Evolutionary conservation across 2,113 vertebrate genomes (phyloP), one percentile per base, ranked within the genome.

Genomic region (Xiphorhynchus elegans): DNA sequence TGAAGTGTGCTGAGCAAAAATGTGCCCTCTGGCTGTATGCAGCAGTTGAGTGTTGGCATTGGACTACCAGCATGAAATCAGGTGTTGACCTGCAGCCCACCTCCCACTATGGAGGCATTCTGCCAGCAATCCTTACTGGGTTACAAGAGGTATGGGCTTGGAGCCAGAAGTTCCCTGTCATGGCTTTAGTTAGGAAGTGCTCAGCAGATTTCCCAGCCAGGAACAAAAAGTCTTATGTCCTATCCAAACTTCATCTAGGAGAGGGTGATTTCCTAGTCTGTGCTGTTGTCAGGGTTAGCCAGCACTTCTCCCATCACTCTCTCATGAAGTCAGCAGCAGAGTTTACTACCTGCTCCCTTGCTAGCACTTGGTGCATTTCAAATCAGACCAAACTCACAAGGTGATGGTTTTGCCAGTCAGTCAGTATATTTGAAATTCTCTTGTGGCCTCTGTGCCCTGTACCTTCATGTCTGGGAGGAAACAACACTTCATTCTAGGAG

Each of bases 41-140:
- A 75, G 52, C 24, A 69, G 33, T 40, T 86, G 60, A 78, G 5
- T 37, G 26, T 23, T 95, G 80, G 93, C 91, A 70, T 0, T 68
- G 49, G 52, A 55, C 69, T 84, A 68, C 47, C 66, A 90, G 91
- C 76, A 75, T 93, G 92, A 95, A 96, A 95, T 93, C 79, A 86
- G 72, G 64, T 95, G 79, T 37, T 95, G 91, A 95, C 80, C 89
- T 92, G 90, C 5, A 90, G 80, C 86, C 88, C 31, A 46, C 68
- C 44, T 95, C 84, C 76, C 5, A 10, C 75, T 44, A 37, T 0
- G 12, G 58, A 40, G 74, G 74, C 17, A 3, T 17, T 47, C 39
- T 84, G 60, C 80, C 92, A 97, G 88, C 64, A 47, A 12, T 75
- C 44, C 44, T 67, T 77, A 59, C 67, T 40, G 76, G 26, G 47